Base-by-base conservation (phyloP, 2,888 invertebrate genomes). In the Sceliomorpha sp. region DNA sequence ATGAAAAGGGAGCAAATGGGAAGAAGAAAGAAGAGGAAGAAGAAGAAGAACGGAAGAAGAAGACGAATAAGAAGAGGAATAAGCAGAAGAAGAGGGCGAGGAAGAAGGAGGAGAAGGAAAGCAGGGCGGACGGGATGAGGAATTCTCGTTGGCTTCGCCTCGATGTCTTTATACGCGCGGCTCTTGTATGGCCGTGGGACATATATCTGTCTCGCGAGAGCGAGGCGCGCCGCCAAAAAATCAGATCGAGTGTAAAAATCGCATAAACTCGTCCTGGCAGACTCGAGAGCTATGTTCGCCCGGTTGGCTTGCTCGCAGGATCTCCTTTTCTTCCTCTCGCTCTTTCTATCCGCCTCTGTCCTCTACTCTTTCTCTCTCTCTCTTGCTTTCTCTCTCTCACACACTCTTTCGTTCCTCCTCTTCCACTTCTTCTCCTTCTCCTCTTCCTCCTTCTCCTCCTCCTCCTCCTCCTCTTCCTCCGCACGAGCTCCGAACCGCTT, bases 121-220 rank as follows among this genome's bases (percentile, higher is more conserved):
- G 72, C 71, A 51, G 72, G 76, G 74, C 79, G 82, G 77, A 85
- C 84, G 87, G 88, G 87, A 87, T 87, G 88, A 88, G 86, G 87
- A 88, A 88, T 88, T 87, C 87, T 87, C 85, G 85, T 86, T 87
- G 88, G 86, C 83, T 86, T 84, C 77, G 84, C 81, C 80, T 83
- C 86, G 88, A 88, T 88, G 88, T 88, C 88, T 88, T 88, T 88
- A 87, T 88, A 88, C 86, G 85, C 85, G 85, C 82, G 83, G 83
- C 84, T 83, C 84, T 87, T 85, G 85, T 84, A 85, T 79, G 77
- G 78, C 85, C 84, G 83, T 84, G 83, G 84, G 86, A 87, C 84
- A 85, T 86, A 85, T 87, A 85, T 87, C 87, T 87, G 85, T 86
- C 86, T 85, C 81, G 82, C 82, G 78, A 85, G 83, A 83, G 80